phyloP scores from a whole-genome alignment of 2,888 invertebrate genomes.

The Dromius quadrimaculatus region DNA sequence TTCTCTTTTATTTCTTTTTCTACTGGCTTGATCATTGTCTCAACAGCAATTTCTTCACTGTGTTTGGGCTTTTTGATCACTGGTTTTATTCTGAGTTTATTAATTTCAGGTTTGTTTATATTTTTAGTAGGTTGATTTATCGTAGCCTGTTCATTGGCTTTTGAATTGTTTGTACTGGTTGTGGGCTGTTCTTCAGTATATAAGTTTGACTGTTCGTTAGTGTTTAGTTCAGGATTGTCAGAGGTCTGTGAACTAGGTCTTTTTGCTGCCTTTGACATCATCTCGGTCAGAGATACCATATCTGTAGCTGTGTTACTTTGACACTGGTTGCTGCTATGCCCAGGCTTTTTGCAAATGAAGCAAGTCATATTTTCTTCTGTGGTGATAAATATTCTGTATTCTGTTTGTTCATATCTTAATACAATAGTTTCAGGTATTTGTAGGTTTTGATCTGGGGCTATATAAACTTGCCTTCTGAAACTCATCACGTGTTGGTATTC shows the following conservation, averaged over 20 bases:
- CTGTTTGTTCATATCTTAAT: background rate
- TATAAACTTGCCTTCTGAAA: too few species aligned
- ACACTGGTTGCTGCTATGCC: slow-evolving; percentile 3
- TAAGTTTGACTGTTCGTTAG: background rate
- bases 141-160: background rate
- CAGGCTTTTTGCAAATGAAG: slow-evolving; percentile 1
- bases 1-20: background rate
- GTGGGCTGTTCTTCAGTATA: background rate
- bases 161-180: background rate
- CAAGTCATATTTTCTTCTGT: slow-evolving; percentile 2
- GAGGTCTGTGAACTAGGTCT: background rate
- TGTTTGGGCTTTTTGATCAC: background rate
- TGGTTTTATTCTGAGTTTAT: background rate
- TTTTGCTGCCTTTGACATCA: background rate
- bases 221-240: background rate
- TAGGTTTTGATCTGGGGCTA: background rate
- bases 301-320: background rate
- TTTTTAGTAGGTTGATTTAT: background rate
- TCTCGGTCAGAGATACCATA: background rate
- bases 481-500: too few species aligned
- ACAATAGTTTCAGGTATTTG: background rate
- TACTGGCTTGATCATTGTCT: background rate
- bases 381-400: background rate
- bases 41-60: background rate
- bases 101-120: background rate